Conservation (phyloP, 2,797 vertebrate genomes). For the Margarornis squamiger region DNA sequence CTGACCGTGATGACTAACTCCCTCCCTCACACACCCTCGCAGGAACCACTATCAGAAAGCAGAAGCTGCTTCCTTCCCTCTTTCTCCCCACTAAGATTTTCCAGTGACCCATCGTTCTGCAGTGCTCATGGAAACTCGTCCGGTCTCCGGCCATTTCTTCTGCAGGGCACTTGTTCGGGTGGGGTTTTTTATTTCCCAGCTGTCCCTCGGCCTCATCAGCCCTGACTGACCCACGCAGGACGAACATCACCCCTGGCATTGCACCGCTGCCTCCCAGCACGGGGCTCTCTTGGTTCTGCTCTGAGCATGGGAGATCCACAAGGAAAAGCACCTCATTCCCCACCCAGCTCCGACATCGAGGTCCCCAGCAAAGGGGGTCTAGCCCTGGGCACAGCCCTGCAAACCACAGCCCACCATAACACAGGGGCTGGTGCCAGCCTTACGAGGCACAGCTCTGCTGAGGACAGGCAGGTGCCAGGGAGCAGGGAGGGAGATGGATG, state of each 20-base stretch:
- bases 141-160: rapidly evolving
- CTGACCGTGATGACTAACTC: not conserved
- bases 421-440: not conserved
- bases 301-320: rapidly evolving
- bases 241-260: not conserved
- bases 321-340: not conserved
- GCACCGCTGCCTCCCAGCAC: rapidly evolving
- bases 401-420: not conserved
- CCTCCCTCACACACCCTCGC: not conserved
- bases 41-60: constrained; percentile 25
- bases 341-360: rapidly evolving
- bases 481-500: not conserved
- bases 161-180: not conserved
- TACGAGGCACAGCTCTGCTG: not conserved
- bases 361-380: not conserved
- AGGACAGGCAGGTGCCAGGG: not conserved
- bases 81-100: constrained; percentile 52
- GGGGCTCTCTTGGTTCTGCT: not conserved
- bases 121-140: not conserved
- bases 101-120: constrained; percentile 3
- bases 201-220: not conserved
- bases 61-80: constrained; percentile 55
- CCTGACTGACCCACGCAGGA: not conserved
- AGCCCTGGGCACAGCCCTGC: not conserved
- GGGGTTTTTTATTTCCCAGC: not conserved